These are phyloP conservation scores for Prionace glauca DNA, from an alignment of 2,797 vertebrate genomes.

Conservation along the genomic window DNA sequence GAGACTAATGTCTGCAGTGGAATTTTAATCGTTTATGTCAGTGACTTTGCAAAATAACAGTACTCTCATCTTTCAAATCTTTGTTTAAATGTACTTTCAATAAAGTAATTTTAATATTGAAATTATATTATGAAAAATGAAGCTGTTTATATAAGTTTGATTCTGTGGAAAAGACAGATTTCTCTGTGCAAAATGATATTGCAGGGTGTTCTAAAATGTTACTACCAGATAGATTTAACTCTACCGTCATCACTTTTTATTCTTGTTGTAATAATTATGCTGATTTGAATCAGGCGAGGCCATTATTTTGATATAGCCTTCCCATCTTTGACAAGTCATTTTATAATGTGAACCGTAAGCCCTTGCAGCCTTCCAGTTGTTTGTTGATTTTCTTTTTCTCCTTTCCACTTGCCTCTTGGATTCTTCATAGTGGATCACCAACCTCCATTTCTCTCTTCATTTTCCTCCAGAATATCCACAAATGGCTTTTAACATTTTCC, in stretches of 20 bases:
- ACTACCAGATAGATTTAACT: background rate
- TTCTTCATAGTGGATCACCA: background rate
- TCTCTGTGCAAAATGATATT: background rate
- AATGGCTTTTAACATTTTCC: too few species aligned
- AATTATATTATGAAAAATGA: background rate
- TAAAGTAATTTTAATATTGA: background rate
- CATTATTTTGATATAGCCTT: background rate
- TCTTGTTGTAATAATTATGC: background rate
- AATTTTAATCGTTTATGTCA: background rate
- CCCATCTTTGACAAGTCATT: background rate
- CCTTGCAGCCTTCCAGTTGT: background rate
- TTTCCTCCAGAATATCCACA: background rate
- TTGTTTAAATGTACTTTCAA: background rate
- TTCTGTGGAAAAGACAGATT: background rate
- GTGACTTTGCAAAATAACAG: background rate
- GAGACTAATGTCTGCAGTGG: background rate
- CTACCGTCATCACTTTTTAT: background rate
- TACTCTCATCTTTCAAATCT: background rate
- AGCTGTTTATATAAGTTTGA: background rate
- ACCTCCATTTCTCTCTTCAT: background rate
- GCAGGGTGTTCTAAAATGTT: background rate
- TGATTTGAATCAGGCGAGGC: background rate
- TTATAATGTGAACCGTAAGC: background rate
- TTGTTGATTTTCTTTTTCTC: background rate
- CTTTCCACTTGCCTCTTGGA: background rate